A percentile compares a stretch with the other conserved stretches of the same genome.
phyloP scores from a whole-genome alignment of 2,113 vertebrate species.

The Suncus etruscus region DNA sequence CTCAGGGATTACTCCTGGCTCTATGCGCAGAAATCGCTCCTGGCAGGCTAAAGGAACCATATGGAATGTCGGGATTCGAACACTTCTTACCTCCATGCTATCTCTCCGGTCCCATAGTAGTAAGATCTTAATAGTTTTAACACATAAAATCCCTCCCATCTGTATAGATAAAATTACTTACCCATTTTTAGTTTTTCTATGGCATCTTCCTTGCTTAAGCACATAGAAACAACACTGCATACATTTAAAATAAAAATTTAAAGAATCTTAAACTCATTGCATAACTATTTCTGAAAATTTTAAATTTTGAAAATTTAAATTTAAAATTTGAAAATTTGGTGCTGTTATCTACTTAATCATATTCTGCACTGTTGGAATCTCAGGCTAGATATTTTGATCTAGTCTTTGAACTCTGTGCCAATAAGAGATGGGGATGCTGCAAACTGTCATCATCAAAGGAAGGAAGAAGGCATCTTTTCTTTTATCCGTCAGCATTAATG shows the following conservation, averaged over 20 bases:
- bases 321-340: no score
- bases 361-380: neutral
- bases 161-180: neutral
- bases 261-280: neutral
- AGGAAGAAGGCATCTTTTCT: constrained; percentile 32
- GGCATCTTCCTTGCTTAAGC: neutral
- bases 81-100: no score
- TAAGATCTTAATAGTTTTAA: constrained; percentile 31
- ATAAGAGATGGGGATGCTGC: neutral
- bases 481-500: neutral
- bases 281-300: constrained; percentile 49
- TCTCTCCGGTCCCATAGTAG: no score
- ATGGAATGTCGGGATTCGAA: no score
- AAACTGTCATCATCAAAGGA: constrained; percentile 50
- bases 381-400: constrained; percentile 8
- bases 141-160: neutral
- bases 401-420: constrained; percentile 58
- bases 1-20: no score
- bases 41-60: no score
- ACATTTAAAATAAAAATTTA: constrained; percentile 48
- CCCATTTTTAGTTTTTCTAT: constrained; percentile 25
- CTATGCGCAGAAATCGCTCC: no score
- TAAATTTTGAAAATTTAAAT: no score
- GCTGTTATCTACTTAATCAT: constrained; percentile 11
- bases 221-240: neutral